phyloP scores from a whole-genome alignment of 2,113 vertebrate species.

The Phoxinus phoxinus region DNA sequence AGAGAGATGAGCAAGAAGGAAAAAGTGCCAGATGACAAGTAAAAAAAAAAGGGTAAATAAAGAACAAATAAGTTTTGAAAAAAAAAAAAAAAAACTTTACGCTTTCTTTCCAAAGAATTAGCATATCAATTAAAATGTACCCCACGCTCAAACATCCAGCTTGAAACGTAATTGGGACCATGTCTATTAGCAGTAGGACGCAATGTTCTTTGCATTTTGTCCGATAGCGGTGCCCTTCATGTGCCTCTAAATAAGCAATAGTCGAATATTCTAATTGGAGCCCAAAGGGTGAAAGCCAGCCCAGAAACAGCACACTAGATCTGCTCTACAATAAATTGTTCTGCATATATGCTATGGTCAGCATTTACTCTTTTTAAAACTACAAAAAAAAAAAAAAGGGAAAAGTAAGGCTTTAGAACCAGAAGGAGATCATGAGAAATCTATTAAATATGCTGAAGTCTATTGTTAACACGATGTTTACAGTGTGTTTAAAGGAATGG shows the following conservation, averaged over 20 bases:
- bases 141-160: neutral
- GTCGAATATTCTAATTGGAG: constrained; percentile 30
- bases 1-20: no score
- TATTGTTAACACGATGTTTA: neutral
- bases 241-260: constrained; percentile 1
- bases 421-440: neutral
- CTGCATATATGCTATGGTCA: neutral
- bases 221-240: neutral
- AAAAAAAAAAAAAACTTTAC: neutral
- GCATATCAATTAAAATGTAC: constrained; percentile 6
- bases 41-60: neutral
- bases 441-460: neutral
- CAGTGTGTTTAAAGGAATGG: neutral
- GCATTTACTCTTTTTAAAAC: neutral
- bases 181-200: neutral
- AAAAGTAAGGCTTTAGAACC: neutral
- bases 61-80: neutral
- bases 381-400: no score
- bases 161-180: neutral
- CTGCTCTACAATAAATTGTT: neutral
- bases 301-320: constrained; percentile 1
- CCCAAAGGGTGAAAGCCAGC: constrained; percentile 15
- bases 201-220: constrained; percentile 14
- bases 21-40: no score
- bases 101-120: neutral